phyloP scores from a whole-genome alignment of 2,113 vertebrate genomes.

The Sinocyclocheilus maitianheensis region DNA sequence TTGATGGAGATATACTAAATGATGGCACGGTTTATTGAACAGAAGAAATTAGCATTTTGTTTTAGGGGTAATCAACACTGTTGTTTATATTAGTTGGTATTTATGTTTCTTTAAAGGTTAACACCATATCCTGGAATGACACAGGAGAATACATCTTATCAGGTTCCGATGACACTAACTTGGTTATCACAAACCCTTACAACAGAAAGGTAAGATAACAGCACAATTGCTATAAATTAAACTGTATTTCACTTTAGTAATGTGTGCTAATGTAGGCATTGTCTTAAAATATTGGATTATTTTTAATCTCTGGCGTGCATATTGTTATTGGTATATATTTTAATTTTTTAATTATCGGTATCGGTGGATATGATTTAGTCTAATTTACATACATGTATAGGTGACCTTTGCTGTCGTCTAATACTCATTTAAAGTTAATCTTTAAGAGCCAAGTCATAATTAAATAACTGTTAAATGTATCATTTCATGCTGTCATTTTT shows the following conservation, averaged over 20 bases:
- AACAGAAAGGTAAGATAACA: constrained; percentile 88
- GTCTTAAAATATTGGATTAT: not conserved
- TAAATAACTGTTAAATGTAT: no score
- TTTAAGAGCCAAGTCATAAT: no score
- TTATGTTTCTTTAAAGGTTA: constrained; percentile 81
- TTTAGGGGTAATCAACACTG: not conserved
- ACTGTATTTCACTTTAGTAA: not conserved
- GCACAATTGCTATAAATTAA: not conserved
- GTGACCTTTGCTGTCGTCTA: no score
- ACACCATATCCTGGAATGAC: constrained; percentile 98
- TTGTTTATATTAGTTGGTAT: not conserved
- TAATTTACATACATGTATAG: no score
- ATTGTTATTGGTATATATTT: not conserved
- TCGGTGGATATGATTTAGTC: not conserved
- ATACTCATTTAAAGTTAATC: no score
- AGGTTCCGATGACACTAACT: constrained; percentile 94
- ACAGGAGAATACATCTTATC: constrained; percentile 97
- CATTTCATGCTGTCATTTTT: no score
- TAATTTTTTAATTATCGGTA: not conserved
- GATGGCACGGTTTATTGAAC: not conserved
- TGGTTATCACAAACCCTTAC: constrained; percentile 96
- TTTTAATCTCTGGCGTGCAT: not conserved
- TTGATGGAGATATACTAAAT: not conserved
- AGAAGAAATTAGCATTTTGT: not conserved
- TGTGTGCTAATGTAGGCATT: not conserved